Evolutionary conservation across 2,797 vertebrate species (phyloP).

Genomic region (Helicolenus hilgendorfi): DNA sequence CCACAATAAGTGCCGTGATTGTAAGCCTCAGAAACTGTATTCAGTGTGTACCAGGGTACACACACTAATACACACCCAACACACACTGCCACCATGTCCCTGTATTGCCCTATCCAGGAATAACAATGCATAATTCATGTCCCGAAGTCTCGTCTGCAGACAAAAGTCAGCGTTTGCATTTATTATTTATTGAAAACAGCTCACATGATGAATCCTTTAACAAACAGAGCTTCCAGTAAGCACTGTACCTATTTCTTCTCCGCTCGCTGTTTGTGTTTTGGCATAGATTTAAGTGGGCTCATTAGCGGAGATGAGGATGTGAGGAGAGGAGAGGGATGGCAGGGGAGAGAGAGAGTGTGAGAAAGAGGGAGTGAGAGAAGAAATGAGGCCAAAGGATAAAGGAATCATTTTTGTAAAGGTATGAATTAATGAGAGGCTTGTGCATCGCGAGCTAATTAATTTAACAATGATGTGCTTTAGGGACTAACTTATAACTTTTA

Average conservation of each 20-base stretch:
- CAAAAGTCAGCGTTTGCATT: slow-evolving; percentile 88
- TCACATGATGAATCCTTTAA: slow-evolving; percentile 86
- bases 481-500: slow-evolving; percentile 50
- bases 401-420: slow-evolving; percentile 74
- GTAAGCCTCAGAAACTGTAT: slow-evolving; percentile 61
- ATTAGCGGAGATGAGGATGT: slow-evolving; percentile 80
- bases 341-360: slow-evolving; percentile 15
- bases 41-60: slow-evolving; percentile 28
- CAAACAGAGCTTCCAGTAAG: slow-evolving; percentile 84
- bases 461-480: slow-evolving; percentile 57
- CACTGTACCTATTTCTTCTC: slow-evolving; percentile 75
- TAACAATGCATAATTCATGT: slow-evolving; percentile 89
- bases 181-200: slow-evolving; percentile 89
- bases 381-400: slow-evolving; percentile 73
- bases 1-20: slow-evolving; percentile 62
- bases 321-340: slow-evolving; percentile 56
- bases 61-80: not conserved
- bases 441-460: slow-evolving; percentile 66
- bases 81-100: slow-evolving; percentile 77
- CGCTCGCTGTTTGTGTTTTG: slow-evolving; percentile 83
- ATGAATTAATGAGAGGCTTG: slow-evolving; percentile 70
- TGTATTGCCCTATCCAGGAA: slow-evolving; percentile 85
- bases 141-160: slow-evolving; percentile 85
- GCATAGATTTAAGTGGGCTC: slow-evolving; percentile 83
- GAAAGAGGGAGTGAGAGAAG: slow-evolving; percentile 6